Evolutionary conservation across 2,113 vertebrate species (phyloP).

Genomic region (Geococcyx californianus): DNA sequence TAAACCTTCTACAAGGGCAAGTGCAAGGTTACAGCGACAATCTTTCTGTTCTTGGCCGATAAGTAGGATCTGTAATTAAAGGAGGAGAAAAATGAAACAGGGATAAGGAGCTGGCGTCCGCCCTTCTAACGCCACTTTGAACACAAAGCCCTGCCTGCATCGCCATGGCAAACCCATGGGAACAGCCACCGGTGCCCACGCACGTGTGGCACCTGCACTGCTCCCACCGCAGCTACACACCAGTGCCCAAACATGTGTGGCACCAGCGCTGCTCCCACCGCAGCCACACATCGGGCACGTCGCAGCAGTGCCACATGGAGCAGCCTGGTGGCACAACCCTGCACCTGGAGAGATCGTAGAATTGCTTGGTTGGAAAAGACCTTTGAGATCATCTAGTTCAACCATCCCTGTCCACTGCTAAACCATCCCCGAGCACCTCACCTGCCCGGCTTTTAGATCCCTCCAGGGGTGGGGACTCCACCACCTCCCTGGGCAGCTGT

Average conservation of each 20-base stretch:
- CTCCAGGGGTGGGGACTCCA: no score
- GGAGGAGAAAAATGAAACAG: conserved; percentile 55
- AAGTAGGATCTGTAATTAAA: conserved; percentile 74
- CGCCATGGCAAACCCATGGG: not conserved
- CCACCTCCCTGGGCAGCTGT: no score
- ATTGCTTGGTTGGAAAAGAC: no score
- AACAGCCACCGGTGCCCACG: fast-evolving
- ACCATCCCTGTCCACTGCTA: no score
- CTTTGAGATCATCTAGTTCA: no score
- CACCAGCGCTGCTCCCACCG: fast-evolving
- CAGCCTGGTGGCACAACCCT: not conserved
- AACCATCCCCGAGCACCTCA: no score
- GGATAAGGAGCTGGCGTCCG: conserved; percentile 7
- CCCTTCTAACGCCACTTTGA: conserved; percentile 49
- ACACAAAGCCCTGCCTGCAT: conserved; percentile 9
- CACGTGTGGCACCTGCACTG: fast-evolving
- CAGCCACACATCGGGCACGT: fast-evolving
- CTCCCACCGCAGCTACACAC: not conserved
- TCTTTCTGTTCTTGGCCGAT: conserved; percentile 50
- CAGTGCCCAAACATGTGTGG: fast-evolving
- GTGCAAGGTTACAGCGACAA: conserved; percentile 44
- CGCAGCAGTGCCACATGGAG: fast-evolving
- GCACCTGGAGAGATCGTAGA: not conserved
- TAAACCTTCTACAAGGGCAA: conserved; percentile 76
- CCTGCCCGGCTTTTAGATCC: no score